Evolutionary conservation across 2,888 invertebrate genomes (phyloP).

Genomic region (Orchestes rusci): DNA sequence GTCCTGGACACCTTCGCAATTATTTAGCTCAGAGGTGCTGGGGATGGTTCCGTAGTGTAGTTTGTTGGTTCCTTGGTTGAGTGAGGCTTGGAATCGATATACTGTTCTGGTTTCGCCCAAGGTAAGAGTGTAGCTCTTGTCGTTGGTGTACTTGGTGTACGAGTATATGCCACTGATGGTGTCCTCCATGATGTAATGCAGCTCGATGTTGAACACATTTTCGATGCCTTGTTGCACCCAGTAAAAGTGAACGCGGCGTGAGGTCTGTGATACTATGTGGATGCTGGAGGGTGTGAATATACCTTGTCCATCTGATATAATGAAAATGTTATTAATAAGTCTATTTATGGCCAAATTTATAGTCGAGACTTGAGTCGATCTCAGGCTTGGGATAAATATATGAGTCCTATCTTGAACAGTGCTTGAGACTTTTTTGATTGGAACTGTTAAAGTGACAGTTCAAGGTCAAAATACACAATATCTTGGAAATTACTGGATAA

Average conservation of each 20-base stretch:
- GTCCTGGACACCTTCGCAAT: conserved; percentile 13
- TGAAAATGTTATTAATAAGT: background rate
- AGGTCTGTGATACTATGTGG: conserved; percentile 7
- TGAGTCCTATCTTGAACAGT: too few relatives aligned
- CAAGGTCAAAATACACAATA: too few relatives aligned
- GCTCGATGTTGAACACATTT: conserved; percentile 5
- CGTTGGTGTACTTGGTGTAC: conserved; percentile 16
- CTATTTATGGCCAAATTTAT: too few relatives aligned
- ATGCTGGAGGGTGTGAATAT: conserved; percentile 8
- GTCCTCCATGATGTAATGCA: conserved; percentile 13
- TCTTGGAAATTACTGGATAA: too few relatives aligned
- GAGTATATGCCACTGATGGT: conserved; percentile 12
- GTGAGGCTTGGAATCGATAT: conserved; percentile 11
- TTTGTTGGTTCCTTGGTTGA: conserved; percentile 9
- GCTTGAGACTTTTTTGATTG: too few relatives aligned
- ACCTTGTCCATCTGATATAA: conserved; percentile 9
- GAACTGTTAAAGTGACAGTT: too few relatives aligned
- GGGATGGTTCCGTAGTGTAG: conserved; percentile 4
- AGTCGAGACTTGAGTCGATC: too few relatives aligned
- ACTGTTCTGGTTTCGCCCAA: conserved; percentile 15
- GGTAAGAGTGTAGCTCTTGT: conserved; percentile 4
- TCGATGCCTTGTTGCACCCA: conserved; percentile 6
- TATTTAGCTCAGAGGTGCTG: conserved; percentile 2
- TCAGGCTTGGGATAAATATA: too few relatives aligned
- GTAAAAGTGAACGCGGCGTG: conserved; percentile 11